Evolutionary conservation across 92 coral and sea anemone genomes (phyloP).

Genomic region (Porites divaricata): DNA sequence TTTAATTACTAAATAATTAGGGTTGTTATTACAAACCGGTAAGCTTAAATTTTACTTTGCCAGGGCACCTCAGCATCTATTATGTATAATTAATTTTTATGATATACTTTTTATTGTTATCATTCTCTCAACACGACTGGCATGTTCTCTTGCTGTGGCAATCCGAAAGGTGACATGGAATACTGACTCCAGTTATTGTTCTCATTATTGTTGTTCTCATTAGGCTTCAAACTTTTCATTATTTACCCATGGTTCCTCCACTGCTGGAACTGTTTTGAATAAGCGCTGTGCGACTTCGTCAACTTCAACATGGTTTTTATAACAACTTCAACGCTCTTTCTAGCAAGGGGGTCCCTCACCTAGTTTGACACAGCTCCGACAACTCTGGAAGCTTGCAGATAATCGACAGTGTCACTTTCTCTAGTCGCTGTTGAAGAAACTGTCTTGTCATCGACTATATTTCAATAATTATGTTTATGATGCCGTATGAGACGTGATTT

Average conservation of each 20-base stretch:
- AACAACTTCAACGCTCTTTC: conserved; percentile 91
- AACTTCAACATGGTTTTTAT: conserved; percentile 92
- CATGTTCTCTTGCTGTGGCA: too few species aligned
- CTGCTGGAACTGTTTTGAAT: conserved; percentile 64
- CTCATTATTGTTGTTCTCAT: background rate
- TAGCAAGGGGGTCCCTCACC: conserved; percentile 90
- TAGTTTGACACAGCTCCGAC: conserved; percentile 86
- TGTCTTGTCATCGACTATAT: too few species aligned
- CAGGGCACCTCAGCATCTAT: too few species aligned
- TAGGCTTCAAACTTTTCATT: conserved; percentile 1
- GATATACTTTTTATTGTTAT: too few species aligned
- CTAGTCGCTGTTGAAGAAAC: conserved; percentile 4
- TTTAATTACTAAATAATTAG: too few species aligned
- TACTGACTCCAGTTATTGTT: too few species aligned
- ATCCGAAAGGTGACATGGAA: too few species aligned
- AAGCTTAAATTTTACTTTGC: too few species aligned
- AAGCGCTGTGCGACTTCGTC: conserved; percentile 41
- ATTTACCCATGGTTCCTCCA: conserved; percentile 2
- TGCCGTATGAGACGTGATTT: background rate
- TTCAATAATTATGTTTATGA: background rate
- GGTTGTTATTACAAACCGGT: too few species aligned
- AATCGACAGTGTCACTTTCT: conserved; percentile 48
- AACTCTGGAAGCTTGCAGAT: conserved; percentile 83
- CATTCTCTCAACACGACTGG: too few species aligned
- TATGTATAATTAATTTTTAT: too few species aligned